Percentiles rank a stretch among this genome's conserved stretches.
Conservation (phyloP, 2,797 vertebrate species). For the Ptychadena robeensis region DNA sequence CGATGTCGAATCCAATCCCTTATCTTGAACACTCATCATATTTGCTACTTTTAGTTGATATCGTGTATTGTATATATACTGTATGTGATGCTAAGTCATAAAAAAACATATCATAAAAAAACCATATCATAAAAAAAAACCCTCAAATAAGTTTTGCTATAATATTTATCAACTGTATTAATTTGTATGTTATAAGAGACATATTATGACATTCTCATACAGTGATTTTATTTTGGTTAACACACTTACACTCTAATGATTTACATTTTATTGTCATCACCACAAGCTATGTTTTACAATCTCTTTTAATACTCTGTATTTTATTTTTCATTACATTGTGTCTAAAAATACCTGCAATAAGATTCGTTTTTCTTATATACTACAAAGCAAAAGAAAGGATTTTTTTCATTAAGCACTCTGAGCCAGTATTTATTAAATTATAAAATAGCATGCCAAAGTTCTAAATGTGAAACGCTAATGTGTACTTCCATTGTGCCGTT, state of each 20-base stretch:
- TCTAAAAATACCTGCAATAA: not conserved
- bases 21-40: too few species aligned
- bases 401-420: constrained; percentile 19
- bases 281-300: constrained; percentile 9
- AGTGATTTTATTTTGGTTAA: constrained; percentile 4
- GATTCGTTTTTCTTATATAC: constrained; percentile 8
- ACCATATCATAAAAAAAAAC: too few species aligned
- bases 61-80: not conserved
- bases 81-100: too few species aligned
- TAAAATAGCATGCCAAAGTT: constrained; percentile 43
- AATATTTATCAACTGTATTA: too few species aligned
- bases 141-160: too few species aligned
- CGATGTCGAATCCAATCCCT: too few species aligned
- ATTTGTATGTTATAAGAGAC: too few species aligned
- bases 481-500: constrained; percentile 51
- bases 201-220: too few species aligned
- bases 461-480: constrained; percentile 60
- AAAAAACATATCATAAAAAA: too few species aligned
- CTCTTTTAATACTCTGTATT: constrained; percentile 2
- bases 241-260: not conserved
- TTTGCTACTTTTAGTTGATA: not conserved
- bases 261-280: not conserved
- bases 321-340: constrained; percentile 9
- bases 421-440: constrained; percentile 60
- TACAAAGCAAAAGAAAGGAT: constrained; percentile 25